Conservation (phyloP, 2,888 invertebrate genomes). For the Conchocele bisecta region DNA sequence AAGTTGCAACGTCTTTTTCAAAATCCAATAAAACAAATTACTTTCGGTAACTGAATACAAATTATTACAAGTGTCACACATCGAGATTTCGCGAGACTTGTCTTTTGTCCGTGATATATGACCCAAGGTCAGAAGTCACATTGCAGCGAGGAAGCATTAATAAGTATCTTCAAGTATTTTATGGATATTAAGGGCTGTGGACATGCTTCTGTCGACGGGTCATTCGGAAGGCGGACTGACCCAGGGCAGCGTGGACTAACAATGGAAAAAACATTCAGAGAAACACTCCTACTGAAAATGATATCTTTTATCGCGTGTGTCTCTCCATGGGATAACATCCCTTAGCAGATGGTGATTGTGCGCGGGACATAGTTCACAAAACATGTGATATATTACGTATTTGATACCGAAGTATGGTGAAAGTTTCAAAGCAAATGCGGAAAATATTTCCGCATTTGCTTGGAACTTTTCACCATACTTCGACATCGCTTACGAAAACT, state of each 20-base stretch:
- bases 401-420: too few relatives aligned
- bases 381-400: too few relatives aligned
- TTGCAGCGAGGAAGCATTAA: constrained; percentile 25
- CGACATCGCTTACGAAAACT: too few relatives aligned
- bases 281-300: background rate
- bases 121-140: background rate
- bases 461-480: too few relatives aligned
- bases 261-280: constrained; percentile 5
- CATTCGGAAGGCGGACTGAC: constrained; percentile 51
- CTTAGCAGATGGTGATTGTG: too few relatives aligned
- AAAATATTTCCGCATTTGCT: too few relatives aligned
- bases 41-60: constrained; percentile 40
- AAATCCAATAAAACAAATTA: constrained; percentile 58
- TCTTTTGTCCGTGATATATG: constrained; percentile 17
- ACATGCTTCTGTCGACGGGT: constrained; percentile 49
- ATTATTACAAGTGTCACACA: constrained; percentile 13
- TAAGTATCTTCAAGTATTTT: constrained; percentile 48
- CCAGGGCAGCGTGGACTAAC: constrained; percentile 41
- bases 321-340: too few relatives aligned
- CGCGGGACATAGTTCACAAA: too few relatives aligned
- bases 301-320: constrained; percentile 23
- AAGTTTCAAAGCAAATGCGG: too few relatives aligned
- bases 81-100: constrained; percentile 3
- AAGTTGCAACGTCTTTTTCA: constrained; percentile 34
- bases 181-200: constrained; percentile 36